Percentiles rank a stretch among this genome's conserved stretches.
phyloP scores from a whole-genome alignment of 2,888 invertebrate species.

The Cantharis rustica region DNA sequence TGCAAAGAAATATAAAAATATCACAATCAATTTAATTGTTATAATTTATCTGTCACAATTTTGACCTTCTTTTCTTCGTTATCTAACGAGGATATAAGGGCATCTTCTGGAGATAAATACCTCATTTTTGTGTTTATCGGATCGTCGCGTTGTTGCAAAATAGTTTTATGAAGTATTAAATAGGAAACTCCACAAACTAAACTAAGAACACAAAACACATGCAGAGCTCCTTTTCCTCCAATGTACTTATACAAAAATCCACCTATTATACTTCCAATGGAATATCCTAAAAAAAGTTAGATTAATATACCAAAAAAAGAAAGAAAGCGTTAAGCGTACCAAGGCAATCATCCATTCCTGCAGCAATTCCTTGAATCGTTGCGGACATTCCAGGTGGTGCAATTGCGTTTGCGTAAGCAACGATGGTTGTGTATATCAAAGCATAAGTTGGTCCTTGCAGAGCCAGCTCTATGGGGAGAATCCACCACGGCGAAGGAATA shows the following conservation, averaged over 20 bases:
- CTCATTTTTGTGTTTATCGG: conserved; percentile 18
- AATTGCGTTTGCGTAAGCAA: conserved; percentile 63
- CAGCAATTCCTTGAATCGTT: conserved; percentile 83
- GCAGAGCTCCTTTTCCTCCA: conserved; percentile 65
- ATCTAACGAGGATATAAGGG: conserved; percentile 10
- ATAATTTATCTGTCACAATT: neutral
- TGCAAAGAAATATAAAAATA: neutral
- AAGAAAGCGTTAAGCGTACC: conserved; percentile 59
- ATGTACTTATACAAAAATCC: conserved; percentile 69
- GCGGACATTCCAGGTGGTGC: conserved; percentile 72
- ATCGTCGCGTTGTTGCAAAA: conserved; percentile 36
- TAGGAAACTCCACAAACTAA: conserved; percentile 56
- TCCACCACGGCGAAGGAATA: conserved; percentile 80
- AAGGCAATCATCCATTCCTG: conserved; percentile 87
- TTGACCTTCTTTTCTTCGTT: neutral
- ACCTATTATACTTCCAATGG: conserved; percentile 75
- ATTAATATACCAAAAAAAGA: conserved; percentile 7
- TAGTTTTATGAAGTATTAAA: conserved; percentile 53
- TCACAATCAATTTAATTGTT: neutral
- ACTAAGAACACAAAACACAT: conserved; percentile 58
- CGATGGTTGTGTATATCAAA: conserved; percentile 80
- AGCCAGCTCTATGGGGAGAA: conserved; percentile 77
- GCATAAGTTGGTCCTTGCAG: conserved; percentile 90
- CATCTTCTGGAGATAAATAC: conserved; percentile 43
- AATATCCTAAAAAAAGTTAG: conserved; percentile 64